Conservation (phyloP, 2,888 invertebrate genomes). For the Apamea sordens region DNA sequence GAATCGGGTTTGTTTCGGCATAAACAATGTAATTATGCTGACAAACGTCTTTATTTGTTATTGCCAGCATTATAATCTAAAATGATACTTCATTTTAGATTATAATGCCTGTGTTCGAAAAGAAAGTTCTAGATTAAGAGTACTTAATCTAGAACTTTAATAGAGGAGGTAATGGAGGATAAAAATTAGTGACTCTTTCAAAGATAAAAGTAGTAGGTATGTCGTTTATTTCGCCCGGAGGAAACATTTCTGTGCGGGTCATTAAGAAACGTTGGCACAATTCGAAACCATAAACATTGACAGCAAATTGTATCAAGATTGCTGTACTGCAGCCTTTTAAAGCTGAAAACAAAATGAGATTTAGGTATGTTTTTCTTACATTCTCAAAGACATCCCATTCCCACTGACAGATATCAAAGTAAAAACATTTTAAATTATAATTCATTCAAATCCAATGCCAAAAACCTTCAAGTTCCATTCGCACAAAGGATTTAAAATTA, state of each 20-base stretch:
- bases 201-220: conserved; percentile 2
- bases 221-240: conserved; percentile 14
- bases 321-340: conserved; percentile 12
- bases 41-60: conserved; percentile 19
- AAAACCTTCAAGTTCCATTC: conserved; percentile 32
- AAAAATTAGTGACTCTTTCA: conserved; percentile 13
- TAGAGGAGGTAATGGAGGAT: neutral
- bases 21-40: conserved; percentile 43
- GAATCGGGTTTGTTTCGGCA: conserved; percentile 14
- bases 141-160: conserved; percentile 26
- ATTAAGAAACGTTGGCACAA: conserved; percentile 37
- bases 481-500: conserved; percentile 53
- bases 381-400: neutral
- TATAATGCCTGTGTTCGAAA: no score
- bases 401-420: conserved; percentile 5
- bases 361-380: neutral
- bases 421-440: conserved; percentile 24
- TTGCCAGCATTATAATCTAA: conserved; percentile 32
- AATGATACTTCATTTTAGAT: no score
- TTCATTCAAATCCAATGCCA: conserved; percentile 25
- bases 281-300: conserved; percentile 22
- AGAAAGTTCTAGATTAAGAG: no score
- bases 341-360: neutral
- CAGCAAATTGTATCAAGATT: conserved; percentile 15
- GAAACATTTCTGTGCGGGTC: conserved; percentile 2